Evolutionary conservation across 2,113 vertebrate genomes (phyloP).

Genomic region (Phalacrocorax pelagicus): DNA sequence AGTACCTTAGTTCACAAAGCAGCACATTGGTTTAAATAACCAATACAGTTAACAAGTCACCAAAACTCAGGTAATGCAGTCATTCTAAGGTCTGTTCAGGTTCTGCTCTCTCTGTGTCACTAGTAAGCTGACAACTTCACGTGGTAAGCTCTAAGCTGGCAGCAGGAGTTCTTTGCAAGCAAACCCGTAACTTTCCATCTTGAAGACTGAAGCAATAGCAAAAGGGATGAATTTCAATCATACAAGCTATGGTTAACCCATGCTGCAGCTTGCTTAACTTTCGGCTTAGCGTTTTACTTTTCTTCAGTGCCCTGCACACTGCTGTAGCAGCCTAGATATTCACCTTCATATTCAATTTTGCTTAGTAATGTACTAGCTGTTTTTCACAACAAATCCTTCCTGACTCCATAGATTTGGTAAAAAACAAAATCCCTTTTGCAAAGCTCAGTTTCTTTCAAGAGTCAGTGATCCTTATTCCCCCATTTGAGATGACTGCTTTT

Average conservation of each 20-base stretch:
- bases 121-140: background rate
- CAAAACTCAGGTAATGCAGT: background rate
- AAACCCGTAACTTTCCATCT: background rate
- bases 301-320: background rate
- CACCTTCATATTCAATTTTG: background rate
- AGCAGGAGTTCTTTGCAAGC: background rate
- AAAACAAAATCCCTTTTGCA: background rate
- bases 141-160: background rate
- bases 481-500: background rate
- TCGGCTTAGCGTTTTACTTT: background rate
- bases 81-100: background rate
- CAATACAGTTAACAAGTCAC: background rate
- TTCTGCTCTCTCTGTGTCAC: background rate
- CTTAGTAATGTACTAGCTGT: background rate
- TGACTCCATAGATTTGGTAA: background rate
- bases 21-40: background rate
- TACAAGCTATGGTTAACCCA: background rate
- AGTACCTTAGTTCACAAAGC: background rate
- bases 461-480: background rate
- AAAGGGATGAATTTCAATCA: background rate
- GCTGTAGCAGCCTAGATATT: background rate
- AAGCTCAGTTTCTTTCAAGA: background rate
- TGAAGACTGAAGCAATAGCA: background rate
- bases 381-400: background rate
- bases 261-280: background rate